phyloP scores from a whole-genome alignment of 2,797 vertebrate genomes.

The Psittacula echo region DNA sequence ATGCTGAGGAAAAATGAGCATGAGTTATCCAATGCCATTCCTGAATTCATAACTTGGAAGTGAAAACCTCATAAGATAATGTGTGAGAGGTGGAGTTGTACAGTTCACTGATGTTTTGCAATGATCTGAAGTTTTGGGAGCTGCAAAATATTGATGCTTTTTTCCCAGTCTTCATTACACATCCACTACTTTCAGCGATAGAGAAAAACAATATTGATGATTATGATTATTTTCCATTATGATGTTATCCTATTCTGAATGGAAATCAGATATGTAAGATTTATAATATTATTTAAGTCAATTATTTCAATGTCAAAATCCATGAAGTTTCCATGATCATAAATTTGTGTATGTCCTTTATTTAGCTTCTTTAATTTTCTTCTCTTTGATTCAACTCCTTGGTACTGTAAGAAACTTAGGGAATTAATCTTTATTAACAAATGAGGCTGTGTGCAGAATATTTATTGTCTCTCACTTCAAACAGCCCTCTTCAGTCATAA shows the following conservation, averaged over 20 bases:
- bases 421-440: slow-evolving; percentile 34
- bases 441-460: slow-evolving; percentile 21
- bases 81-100: neutral
- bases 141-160: neutral
- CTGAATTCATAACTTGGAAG: neutral
- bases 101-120: neutral
- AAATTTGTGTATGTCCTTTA: slow-evolving; percentile 50
- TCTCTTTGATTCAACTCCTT: neutral
- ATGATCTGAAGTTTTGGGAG: neutral
- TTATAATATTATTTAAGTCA: slow-evolving; percentile 40
- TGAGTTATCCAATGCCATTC: neutral
- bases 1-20: neutral
- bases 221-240: slow-evolving; percentile 41
- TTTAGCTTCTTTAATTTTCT: neutral
- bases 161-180: neutral
- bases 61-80: neutral
- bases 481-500: slow-evolving; percentile 67
- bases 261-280: slow-evolving; percentile 35
- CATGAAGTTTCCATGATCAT: slow-evolving; percentile 1
- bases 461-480: slow-evolving; percentile 53
- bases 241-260: slow-evolving; percentile 30
- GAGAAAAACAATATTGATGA: neutral
- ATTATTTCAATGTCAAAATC: slow-evolving; percentile 65
- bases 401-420: neutral
- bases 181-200: neutral